Conservation (phyloP, 2,888 invertebrate species). For the Eupithecia subfuscata region DNA sequence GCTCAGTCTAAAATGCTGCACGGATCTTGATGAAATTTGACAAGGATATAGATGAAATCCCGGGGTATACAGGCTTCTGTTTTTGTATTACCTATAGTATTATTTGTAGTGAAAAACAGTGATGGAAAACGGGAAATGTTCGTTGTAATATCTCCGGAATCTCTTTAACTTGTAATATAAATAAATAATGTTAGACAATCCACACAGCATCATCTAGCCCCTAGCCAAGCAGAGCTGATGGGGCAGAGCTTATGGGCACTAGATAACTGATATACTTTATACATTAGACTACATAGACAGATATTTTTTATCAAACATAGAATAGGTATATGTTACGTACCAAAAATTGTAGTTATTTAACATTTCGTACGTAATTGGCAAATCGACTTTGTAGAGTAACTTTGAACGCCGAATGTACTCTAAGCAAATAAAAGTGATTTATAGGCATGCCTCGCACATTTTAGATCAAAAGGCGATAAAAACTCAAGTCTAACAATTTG, state of each 20-base stretch:
- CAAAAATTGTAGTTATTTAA: neutral
- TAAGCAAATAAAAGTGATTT: conserved; percentile 62
- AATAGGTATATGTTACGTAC: no score
- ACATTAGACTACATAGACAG: no score
- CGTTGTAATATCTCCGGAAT: neutral
- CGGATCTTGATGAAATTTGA: neutral
- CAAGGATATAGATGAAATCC: neutral
- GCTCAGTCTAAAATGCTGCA: neutral
- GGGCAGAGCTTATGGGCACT: no score
- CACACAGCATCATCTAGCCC: no score
- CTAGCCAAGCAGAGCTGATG: no score
- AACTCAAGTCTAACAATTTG: conserved; percentile 24
- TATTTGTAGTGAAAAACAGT: neutral
- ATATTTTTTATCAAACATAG: no score
- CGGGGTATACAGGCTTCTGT: neutral
- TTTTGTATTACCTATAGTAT: no score
- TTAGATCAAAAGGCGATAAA: conserved; percentile 38
- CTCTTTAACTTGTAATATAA: neutral
- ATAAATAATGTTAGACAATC: no score
- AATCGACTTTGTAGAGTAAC: neutral
- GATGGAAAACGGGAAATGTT: neutral
- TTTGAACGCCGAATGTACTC: conserved; percentile 29
- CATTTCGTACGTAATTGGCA: neutral
- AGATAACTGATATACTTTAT: no score
- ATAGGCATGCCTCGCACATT: conserved; percentile 37